A percentile compares a stretch with the other conserved stretches of the same genome.
These are phyloP conservation scores for Megatriorchis doriae DNA, from an alignment of 2,113 vertebrate species.

Conservation along the genomic window DNA sequence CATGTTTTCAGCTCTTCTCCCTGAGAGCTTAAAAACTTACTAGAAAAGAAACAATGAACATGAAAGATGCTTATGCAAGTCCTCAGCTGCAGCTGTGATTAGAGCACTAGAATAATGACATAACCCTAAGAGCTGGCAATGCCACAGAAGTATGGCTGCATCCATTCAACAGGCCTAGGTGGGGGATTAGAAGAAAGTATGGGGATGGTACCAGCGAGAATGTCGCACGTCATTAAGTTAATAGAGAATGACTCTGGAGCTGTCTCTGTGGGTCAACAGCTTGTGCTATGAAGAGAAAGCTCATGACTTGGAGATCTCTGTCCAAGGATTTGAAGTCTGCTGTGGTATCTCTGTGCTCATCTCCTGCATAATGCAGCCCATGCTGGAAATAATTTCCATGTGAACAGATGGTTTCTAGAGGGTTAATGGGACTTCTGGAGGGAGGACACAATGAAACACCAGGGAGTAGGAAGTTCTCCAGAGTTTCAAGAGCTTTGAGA, in stretches of 20 bases:
- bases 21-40: background rate
- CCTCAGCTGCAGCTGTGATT: background rate
- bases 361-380: background rate
- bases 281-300: background rate
- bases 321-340: background rate
- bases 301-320: background rate
- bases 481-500: background rate
- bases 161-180: background rate
- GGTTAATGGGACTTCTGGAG: background rate
- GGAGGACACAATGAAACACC: background rate
- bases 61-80: background rate
- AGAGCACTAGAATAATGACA: background rate
- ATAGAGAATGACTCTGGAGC: background rate
- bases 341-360: background rate
- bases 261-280: background rate
- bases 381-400: background rate
- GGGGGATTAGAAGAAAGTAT: background rate
- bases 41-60: background rate
- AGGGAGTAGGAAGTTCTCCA: background rate
- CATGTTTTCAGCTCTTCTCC: background rate
- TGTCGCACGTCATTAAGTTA: rapidly evolving
- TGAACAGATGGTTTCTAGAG: background rate
- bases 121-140: background rate
- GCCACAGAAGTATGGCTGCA: rapidly evolving
- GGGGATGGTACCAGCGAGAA: background rate